phyloP scores from a whole-genome alignment of 2,113 vertebrate genomes.

The Grus americana region DNA sequence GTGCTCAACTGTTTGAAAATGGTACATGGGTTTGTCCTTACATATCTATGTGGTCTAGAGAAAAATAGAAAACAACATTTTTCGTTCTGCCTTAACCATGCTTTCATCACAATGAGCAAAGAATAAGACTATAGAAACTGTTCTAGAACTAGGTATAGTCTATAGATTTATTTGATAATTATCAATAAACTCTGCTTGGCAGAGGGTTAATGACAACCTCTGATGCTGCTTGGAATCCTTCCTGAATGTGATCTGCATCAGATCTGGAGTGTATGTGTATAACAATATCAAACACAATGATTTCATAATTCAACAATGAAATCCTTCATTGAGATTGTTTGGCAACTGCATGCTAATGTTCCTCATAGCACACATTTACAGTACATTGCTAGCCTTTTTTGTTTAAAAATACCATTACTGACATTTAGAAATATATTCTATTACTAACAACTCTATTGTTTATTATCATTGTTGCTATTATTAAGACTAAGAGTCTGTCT shows the following conservation, averaged over 20 bases:
- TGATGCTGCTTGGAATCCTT: conserved; percentile 4
- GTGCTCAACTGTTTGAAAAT: background rate
- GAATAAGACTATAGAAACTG: background rate
- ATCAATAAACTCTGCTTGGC: background rate
- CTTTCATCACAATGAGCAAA: background rate
- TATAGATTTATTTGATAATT: background rate
- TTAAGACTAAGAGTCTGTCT: background rate
- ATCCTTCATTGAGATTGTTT: background rate
- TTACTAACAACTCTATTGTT: conserved; percentile 16
- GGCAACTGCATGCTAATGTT: background rate
- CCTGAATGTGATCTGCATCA: background rate
- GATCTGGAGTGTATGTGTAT: background rate
- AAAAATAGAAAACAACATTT: background rate
- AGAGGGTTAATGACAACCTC: background rate
- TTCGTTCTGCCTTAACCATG: background rate
- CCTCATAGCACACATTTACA: background rate
- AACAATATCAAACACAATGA: background rate
- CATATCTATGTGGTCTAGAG: background rate
- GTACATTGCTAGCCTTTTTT: background rate
- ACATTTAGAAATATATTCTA: conserved; percentile 23
- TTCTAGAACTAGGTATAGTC: background rate
- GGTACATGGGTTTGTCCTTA: background rate
- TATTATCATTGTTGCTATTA: conserved; percentile 27
- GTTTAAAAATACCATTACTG: conserved; percentile 46
- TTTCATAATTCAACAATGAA: conserved; percentile 17